Percentiles rank a stretch among this genome's conserved stretches.
phyloP scores from a whole-genome alignment of 2,113 vertebrate genomes.

The Electrona antarctica region DNA sequence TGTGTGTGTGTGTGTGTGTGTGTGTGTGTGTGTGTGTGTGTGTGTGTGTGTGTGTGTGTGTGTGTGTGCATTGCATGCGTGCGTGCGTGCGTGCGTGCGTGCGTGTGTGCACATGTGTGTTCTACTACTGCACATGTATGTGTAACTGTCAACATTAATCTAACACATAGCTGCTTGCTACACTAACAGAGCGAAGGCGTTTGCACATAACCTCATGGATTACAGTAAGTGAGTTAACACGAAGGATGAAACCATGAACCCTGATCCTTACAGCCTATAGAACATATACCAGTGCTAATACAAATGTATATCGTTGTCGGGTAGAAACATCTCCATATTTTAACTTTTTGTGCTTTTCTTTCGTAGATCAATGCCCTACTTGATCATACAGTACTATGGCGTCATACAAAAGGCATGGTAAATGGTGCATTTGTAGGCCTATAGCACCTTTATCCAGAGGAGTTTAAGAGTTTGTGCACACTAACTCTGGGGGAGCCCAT shows the following conservation, averaged over 20 bases:
- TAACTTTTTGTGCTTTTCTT: no score
- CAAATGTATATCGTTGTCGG: no score
- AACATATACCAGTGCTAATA: no score
- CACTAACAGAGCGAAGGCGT: slow-evolving; percentile 29
- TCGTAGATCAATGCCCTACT: no score
- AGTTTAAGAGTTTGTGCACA: no score
- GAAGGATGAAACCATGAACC: slow-evolving; percentile 8
- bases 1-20: slow-evolving; percentile 26
- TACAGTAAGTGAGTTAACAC: neutral
- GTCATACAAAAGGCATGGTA: no score
- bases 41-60: neutral
- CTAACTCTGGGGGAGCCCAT: no score
- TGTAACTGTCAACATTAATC: slow-evolving; percentile 39
- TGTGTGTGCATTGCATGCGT: neutral
- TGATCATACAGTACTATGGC: no score
- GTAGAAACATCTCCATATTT: no score
- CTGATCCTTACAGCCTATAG: no score
- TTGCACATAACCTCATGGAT: slow-evolving; percentile 24
- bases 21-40: slow-evolving; percentile 1
- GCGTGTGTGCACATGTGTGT: neutral
- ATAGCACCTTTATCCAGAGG: no score
- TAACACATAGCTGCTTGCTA: slow-evolving; percentile 17
- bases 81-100: neutral
- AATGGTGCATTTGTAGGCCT: no score
- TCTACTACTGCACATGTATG: neutral